These are phyloP conservation scores for Catocala nupta DNA, from an alignment of 2,888 invertebrate species.

Conservation along the genomic window DNA sequence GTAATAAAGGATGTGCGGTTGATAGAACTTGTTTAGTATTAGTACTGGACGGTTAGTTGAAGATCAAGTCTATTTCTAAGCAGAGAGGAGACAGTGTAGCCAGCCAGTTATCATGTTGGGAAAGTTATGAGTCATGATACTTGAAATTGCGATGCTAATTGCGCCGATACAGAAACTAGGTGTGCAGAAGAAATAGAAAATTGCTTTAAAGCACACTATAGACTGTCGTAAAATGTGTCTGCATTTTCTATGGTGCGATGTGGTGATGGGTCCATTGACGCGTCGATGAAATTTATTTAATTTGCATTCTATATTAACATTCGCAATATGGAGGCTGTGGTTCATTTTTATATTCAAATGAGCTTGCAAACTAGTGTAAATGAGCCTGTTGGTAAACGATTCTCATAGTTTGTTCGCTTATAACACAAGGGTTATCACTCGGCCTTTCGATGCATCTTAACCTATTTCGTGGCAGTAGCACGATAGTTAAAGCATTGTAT, in stretches of 20 bases:
- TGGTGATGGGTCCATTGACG: no score
- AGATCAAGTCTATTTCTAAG: conserved; percentile 29
- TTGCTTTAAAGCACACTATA: background rate
- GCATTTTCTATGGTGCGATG: background rate
- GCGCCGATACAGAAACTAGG: conserved; percentile 26
- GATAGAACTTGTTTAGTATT: conserved; percentile 34
- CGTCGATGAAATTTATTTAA: no score
- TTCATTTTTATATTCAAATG: no score
- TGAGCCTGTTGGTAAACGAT: no score
- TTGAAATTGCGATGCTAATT: conserved; percentile 29
- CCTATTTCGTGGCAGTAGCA: no score
- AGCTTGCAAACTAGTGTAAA: no score
- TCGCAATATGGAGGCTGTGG: no score
- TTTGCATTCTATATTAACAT: no score
- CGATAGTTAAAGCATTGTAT: no score
- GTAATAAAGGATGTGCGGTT: conserved; percentile 23
- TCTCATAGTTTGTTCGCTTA: no score
- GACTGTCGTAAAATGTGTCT: background rate
- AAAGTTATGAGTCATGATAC: conserved; percentile 47
- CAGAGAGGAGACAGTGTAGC: conserved; percentile 31
- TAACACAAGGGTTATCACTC: no score
- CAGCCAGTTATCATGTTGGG: conserved; percentile 33
- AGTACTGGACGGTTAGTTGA: conserved; percentile 24
- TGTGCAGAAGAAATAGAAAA: conserved; percentile 8
- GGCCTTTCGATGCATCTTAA: no score